phyloP scores from a whole-genome alignment of 2,113 vertebrate species.

The Martes martes region DNA sequence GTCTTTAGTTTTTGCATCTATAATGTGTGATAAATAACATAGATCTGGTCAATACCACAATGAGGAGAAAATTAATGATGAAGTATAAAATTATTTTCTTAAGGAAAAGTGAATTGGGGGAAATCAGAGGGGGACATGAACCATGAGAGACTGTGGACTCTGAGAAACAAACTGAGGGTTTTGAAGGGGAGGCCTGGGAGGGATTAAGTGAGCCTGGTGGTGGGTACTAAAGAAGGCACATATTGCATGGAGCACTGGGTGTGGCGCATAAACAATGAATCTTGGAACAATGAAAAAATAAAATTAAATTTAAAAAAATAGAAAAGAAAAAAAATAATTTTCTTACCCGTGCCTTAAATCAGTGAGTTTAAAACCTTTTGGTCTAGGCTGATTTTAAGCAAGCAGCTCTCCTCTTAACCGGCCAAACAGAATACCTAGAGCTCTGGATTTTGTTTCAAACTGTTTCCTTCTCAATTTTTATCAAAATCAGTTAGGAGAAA shows the following conservation, averaged over 20 bases:
- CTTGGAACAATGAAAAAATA: too few species aligned
- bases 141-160: too few species aligned
- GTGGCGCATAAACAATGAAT: too few species aligned
- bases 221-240: too few species aligned
- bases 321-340: not conserved
- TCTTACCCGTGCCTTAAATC: not conserved
- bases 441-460: not conserved
- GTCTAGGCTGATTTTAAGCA: conserved; percentile 35
- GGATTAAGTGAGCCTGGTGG: too few species aligned
- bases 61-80: not conserved
- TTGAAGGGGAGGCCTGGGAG: too few species aligned
- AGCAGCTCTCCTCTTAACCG: not conserved
- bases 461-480: conserved; percentile 15
- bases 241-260: too few species aligned
- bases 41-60: not conserved
- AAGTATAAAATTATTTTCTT: not conserved
- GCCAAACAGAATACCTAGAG: not conserved
- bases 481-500: conserved; percentile 27
- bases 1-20: not conserved
- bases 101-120: not conserved
- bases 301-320: too few species aligned
- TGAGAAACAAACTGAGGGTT: too few species aligned
- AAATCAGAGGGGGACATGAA: too few species aligned
- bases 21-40: not conserved
- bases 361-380: conserved; percentile 21